Evolutionary conservation across 2,113 vertebrate species (phyloP).

Genomic region (Malurus melanocephalus): DNA sequence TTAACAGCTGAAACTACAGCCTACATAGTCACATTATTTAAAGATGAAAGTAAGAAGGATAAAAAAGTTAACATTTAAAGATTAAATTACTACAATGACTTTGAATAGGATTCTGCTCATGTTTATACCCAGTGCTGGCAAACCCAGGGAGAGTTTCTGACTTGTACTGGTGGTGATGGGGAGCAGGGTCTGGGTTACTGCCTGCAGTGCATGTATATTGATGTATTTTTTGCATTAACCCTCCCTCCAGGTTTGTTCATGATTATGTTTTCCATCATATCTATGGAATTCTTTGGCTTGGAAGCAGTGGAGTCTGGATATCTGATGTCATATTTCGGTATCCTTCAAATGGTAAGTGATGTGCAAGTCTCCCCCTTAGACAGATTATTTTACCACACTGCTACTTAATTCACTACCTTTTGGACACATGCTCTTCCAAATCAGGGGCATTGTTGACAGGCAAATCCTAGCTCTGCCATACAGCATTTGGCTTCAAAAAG

Average conservation of each 20-base stretch:
- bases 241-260: slow-evolving; percentile 83
- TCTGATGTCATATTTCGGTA: slow-evolving; percentile 87
- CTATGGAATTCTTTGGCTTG: slow-evolving; percentile 88
- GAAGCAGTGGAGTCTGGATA: slow-evolving; percentile 83
- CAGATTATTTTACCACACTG: background rate
- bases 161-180: background rate
- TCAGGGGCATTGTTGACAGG: background rate
- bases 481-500: background rate
- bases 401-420: background rate
- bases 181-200: background rate
- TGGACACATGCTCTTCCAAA: background rate
- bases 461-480: background rate
- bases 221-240: background rate
- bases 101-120: background rate
- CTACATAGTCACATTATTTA: slow-evolving; percentile 55
- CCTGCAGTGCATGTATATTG: background rate
- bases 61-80: slow-evolving; percentile 39
- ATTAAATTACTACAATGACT: slow-evolving; percentile 25
- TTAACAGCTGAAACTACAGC: slow-evolving; percentile 55
- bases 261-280: slow-evolving; percentile 91
- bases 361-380: background rate
- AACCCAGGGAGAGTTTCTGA: slow-evolving; percentile 7
- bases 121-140: slow-evolving; percentile 14
- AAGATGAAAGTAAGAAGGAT: slow-evolving; percentile 56
- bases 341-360: slow-evolving; percentile 86